These are phyloP conservation scores for Oncorhynchus gorbuscha DNA, from an alignment of 2,113 vertebrate species.

Conservation along the genomic window DNA sequence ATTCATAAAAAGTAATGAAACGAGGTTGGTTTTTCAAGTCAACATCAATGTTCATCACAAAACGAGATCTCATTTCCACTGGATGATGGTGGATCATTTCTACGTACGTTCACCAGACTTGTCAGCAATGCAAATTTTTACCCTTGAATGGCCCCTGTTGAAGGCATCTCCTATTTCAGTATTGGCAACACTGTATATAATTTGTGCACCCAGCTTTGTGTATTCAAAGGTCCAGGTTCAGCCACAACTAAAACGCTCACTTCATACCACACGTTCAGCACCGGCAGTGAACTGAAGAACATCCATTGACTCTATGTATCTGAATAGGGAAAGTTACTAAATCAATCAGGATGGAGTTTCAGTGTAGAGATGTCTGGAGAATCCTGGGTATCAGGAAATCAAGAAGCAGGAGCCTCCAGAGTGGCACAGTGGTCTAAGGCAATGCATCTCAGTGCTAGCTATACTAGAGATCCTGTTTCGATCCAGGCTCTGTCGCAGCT, in stretches of 20 bases:
- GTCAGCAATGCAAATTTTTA: neutral
- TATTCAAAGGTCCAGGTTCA: conserved; percentile 21
- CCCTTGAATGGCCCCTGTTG: conserved; percentile 14
- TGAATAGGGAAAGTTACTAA: conserved; percentile 6
- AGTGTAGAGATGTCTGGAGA: conserved; percentile 8
- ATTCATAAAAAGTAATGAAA: neutral
- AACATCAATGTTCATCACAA: neutral
- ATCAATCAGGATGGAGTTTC: conserved; percentile 14
- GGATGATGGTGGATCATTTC: neutral
- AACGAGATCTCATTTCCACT: neutral
- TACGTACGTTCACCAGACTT: neutral
- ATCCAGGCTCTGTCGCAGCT: too few species aligned
- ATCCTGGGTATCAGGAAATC: conserved; percentile 12
- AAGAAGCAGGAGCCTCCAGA: neutral
- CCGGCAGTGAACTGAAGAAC: neutral
- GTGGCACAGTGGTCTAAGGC: too few species aligned
- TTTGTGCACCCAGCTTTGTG: conserved; percentile 23
- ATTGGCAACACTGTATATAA: neutral
- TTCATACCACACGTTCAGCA: neutral
- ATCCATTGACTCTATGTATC: neutral
- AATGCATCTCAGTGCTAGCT: too few species aligned
- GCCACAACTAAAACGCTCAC: neutral
- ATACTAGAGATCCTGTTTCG: too few species aligned
- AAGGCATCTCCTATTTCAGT: conserved; percentile 9
- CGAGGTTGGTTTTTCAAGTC: neutral